Evolutionary conservation across 2,888 invertebrate species (phyloP), one percentile per base, ranked within the genome.

Genomic region (Gryllus longicercus): DNA sequence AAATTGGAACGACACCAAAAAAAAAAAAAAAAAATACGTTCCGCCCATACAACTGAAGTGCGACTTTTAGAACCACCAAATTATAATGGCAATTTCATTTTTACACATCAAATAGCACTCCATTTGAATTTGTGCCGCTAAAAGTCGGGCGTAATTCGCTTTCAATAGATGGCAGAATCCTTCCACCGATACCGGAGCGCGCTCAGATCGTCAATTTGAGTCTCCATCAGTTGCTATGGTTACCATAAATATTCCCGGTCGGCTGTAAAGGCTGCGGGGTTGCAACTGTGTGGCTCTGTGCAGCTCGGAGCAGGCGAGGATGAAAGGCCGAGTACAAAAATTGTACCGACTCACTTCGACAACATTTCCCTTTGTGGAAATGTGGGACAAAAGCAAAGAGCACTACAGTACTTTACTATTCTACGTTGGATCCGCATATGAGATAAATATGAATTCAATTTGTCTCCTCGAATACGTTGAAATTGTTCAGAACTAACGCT

Each of bases 21-120:
- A n/a, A n/a, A n/a, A n/a, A 63, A n/a, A 63, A 63, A 63, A 51
- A 63, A 63, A 63, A 11, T 63, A 38, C 63, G 63, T n/a, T 14
- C n/a, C 16, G 8, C 63, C n/a, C 63, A n/a, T 63, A 38, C 38
- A 63, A 63, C 63, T 63, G 63, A 63, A 63, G 63, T 63, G 14
- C 63, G 63, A 63, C 63, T 63, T 63, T 63, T n/a, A 63, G 63
- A 63, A 63, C 63, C 63, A 63, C 63, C 63, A 63, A 63, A 63
- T 63, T 63, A 63, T 63, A 63, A 63, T 63, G 63, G 63, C 63
- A 63, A 63, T 63, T 63, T 63, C 63, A 63, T 63, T 63, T 63
- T 63, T 63, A 63, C 63, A 63, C 63, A 63, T 63, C 63, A 63
- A 63, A 63, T 63, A 63, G 63, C 63, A 63, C 63, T 63, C 63